Evolutionary conservation across 2,113 vertebrate genomes (phyloP), one percentile per base, ranked within the genome.

Genomic region (Ceyx melanurus): DNA sequence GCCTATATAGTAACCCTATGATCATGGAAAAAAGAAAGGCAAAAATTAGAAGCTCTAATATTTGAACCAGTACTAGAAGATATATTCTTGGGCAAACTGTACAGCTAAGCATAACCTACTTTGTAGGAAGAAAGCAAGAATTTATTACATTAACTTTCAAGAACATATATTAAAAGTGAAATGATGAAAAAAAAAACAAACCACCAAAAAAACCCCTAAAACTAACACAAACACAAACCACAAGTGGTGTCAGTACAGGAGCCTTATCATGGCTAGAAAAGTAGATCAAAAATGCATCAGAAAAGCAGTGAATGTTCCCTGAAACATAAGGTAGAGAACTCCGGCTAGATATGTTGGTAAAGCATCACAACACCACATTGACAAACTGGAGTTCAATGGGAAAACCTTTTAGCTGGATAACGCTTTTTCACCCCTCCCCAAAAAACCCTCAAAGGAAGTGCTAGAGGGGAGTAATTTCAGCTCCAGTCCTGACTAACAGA

Each of bases 381-480:
- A 43, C 26, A 37, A 46, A 43, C 8, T 48, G 62, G 23, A 93
- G 89, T 68, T 67, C 56, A 37, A 15, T 25, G 18, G 67, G 13
- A 72, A 35, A 28, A 51, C 5, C 22, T 79, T 54, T 21, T 60
- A 56, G 33, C 23, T 77, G 40, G 16, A 64, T n/a, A 75, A 53
- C 5, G 37, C 35, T 56, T 11, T 45, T 31, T 9, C 4, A 14
- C 19, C 19, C 23, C 29, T 2, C 3, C 18, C 3, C 2, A 7
- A 5, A 53, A 15, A 37, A 29, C 14, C 23, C 0, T 1, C 35
- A 77, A 11, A 70, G 4, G 20, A 74, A 74, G 48, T 29, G 46
- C 37, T 43, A 54, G 19, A 83, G 22, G 2, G 22, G 12, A 90
- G 13, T n/a, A 77, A 50, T 77, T 93, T 67, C 73, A 81, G 26